Percentiles rank a stretch among this genome's conserved stretches.
phyloP scores from a whole-genome alignment of 2,113 vertebrate genomes.

The Microcebus griseorufus region DNA sequence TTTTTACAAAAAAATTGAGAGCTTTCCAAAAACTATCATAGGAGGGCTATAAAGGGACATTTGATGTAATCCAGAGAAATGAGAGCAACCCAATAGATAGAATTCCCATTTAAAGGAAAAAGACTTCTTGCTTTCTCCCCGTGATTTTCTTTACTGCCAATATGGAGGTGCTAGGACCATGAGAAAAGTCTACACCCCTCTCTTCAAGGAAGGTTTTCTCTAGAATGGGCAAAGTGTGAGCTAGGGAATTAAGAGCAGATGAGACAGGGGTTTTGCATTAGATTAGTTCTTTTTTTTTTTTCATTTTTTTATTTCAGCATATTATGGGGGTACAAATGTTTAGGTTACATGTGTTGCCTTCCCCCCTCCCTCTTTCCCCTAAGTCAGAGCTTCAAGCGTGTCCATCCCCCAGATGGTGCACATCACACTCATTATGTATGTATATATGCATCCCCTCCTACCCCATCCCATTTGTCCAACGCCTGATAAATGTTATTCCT shows the following conservation, averaged over 20 bases:
- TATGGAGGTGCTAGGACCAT: neutral
- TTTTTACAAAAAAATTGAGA: neutral
- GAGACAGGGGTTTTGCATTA: neutral
- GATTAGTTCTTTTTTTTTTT: slow-evolving; percentile 58
- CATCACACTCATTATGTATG: too few relatives aligned
- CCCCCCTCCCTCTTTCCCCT: too few relatives aligned
- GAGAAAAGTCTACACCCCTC: neutral
- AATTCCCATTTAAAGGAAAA: neutral
- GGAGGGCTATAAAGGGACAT: neutral
- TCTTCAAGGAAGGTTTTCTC: neutral
- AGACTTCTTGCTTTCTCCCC: neutral
- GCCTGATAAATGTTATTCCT: too few relatives aligned
- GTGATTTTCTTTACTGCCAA: neutral
- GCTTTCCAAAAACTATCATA: neutral
- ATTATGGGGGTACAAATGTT: too few relatives aligned
- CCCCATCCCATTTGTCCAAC: too few relatives aligned
- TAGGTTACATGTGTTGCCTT: too few relatives aligned
- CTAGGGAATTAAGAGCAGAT: neutral
- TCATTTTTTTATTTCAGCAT: too few relatives aligned
- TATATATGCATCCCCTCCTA: too few relatives aligned
- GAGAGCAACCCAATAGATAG: neutral
- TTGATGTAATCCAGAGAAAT: neutral
- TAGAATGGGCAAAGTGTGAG: neutral
- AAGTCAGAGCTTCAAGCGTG: too few relatives aligned
- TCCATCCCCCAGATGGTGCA: too few relatives aligned